Conservation (phyloP, 2,113 vertebrate genomes). For the Indicator maculatus region DNA sequence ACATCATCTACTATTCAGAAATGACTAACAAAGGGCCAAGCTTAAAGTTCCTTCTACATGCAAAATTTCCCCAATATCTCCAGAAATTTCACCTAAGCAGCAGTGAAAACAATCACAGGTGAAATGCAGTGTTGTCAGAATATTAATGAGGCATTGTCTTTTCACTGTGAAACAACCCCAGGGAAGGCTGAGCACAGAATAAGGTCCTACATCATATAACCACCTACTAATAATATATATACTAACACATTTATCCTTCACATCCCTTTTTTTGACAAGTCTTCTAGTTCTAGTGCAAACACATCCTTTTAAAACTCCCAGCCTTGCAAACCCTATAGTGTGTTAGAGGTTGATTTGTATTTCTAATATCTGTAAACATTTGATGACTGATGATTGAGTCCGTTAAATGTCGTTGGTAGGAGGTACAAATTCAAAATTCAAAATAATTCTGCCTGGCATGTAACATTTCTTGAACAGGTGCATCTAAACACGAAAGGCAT, state of each 20-base stretch:
- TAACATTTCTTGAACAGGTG: background rate
- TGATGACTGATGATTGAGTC: constrained; percentile 65
- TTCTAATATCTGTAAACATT: constrained; percentile 68
- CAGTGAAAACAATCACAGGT: background rate
- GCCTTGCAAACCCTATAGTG: background rate
- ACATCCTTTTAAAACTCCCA: background rate
- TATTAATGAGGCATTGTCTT: background rate
- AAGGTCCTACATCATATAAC: background rate
- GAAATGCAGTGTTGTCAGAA: background rate
- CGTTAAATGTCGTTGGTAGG: constrained; percentile 47
- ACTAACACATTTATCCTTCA: background rate
- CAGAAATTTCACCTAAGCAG: background rate
- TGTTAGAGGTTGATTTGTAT: background rate
- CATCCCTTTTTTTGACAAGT: background rate
- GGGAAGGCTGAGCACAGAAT: background rate
- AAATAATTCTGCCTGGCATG: constrained; percentile 46
- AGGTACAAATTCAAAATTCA: constrained; percentile 53
- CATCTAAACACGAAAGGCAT: background rate
- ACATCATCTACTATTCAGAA: background rate
- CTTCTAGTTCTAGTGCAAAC: background rate
- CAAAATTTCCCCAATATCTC: background rate
- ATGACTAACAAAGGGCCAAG: accelerated
- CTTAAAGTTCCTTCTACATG: background rate
- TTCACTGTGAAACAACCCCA: background rate
- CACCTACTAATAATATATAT: background rate